A percentile compares a stretch with the other conserved stretches of the same genome.
Evolutionary conservation across 2,888 invertebrate species (phyloP).

Genomic region (Platycnemis pennipes): DNA sequence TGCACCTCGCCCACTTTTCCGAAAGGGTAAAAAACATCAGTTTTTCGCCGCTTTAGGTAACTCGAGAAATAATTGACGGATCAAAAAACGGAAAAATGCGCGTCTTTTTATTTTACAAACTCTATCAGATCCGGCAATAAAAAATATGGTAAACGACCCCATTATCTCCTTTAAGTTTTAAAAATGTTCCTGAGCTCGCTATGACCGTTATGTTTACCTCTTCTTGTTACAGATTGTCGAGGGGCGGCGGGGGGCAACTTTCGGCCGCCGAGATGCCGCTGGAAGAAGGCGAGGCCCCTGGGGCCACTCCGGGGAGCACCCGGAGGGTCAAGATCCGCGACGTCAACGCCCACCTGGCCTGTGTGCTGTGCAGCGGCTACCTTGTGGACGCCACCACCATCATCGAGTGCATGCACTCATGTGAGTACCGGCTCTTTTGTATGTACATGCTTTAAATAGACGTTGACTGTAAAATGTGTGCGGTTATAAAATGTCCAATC

Average conservation of each 20-base stretch:
- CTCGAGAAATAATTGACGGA: too few species aligned
- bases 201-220: background rate
- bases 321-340: slow-evolving; percentile 24
- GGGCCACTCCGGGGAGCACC: slow-evolving; percentile 26
- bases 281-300: slow-evolving; percentile 29
- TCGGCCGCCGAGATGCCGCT: slow-evolving; percentile 10
- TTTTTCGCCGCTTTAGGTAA: too few species aligned
- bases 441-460: background rate
- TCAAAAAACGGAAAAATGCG: too few species aligned
- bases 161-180: too few species aligned
- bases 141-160: too few species aligned
- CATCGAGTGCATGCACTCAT: slow-evolving; percentile 59
- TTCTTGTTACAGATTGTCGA: background rate
- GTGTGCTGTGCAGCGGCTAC: slow-evolving; percentile 51
- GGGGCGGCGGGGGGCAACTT: background rate
- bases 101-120: too few species aligned
- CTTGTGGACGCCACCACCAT: slow-evolving; percentile 63
- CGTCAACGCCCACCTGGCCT: slow-evolving; percentile 42
- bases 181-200: too few species aligned
- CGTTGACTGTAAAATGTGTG: too few species aligned
- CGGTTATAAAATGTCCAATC: too few species aligned
- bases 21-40: too few species aligned
- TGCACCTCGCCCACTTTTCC: too few species aligned
- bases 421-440: slow-evolving; percentile 32
- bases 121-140: too few species aligned